Conservation (phyloP, 2,113 vertebrate genomes). For the Podarcis cretensis region DNA sequence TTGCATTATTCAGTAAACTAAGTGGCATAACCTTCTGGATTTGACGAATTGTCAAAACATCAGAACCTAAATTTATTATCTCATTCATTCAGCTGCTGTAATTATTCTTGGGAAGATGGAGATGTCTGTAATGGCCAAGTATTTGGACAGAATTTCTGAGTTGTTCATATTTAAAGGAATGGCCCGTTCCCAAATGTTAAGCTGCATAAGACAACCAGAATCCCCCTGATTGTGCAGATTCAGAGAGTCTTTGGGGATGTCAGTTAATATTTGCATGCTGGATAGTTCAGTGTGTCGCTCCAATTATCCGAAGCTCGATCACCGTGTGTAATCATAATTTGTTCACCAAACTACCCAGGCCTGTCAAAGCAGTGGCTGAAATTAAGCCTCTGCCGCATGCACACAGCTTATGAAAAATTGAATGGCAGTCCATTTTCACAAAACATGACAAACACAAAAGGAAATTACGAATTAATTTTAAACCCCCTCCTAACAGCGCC, state of each 20-base stretch:
- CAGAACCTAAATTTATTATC: not conserved
- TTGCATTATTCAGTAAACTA: fast-evolving
- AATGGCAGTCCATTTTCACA: slow-evolving; percentile 85
- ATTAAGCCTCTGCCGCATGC: slow-evolving; percentile 72
- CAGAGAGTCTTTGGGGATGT: slow-evolving; percentile 54
- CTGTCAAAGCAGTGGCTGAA: slow-evolving; percentile 79
- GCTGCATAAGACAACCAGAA: slow-evolving; percentile 26
- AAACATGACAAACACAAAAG: slow-evolving; percentile 79
- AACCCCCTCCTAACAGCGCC: slow-evolving; percentile 75
- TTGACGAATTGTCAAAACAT: not conserved
- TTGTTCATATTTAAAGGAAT: slow-evolving; percentile 34
- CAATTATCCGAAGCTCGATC: slow-evolving; percentile 73
- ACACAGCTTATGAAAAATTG: slow-evolving; percentile 76
- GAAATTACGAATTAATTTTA: slow-evolving; percentile 86
- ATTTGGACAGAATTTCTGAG: slow-evolving; percentile 36
- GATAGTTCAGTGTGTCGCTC: slow-evolving; percentile 63
- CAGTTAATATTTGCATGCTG: slow-evolving; percentile 62
- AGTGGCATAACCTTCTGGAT: not conserved
- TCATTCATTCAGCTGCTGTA: not conserved
- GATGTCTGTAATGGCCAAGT: slow-evolving; percentile 33
- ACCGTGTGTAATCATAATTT: slow-evolving; percentile 76
- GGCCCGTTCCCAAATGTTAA: slow-evolving; percentile 26
- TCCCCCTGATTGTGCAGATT: slow-evolving; percentile 55
- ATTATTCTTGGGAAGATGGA: slow-evolving; percentile 31
- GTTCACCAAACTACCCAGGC: slow-evolving; percentile 71